A percentile compares a stretch with the other conserved stretches of the same genome.
phyloP scores from a whole-genome alignment of 2,888 invertebrate genomes.

The Amaurobius ferox region DNA sequence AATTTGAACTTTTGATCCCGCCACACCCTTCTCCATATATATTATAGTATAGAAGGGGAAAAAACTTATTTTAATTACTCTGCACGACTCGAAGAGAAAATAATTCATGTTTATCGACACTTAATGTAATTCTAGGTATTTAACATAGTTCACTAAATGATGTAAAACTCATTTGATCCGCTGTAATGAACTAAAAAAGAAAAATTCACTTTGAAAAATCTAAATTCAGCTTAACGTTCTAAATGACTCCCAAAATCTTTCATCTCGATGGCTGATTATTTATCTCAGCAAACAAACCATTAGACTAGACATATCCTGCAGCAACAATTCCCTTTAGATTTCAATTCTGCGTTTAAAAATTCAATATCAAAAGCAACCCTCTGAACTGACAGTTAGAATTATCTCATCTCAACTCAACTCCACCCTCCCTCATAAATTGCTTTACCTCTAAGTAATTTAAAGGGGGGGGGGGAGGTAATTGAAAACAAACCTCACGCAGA shows the following conservation, averaged over 20 bases:
- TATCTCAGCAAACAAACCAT: conserved; percentile 2
- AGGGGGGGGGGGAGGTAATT: conserved; percentile 53
- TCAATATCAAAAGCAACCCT: not conserved
- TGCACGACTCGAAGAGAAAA: too few relatives aligned
- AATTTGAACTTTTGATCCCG: too few relatives aligned
- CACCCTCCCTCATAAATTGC: conserved; percentile 41
- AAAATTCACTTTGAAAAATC: not conserved
- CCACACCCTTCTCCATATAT: too few relatives aligned
- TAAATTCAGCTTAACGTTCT: not conserved
- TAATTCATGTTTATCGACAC: not conserved
- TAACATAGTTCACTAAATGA: not conserved
- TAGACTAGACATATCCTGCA: not conserved
- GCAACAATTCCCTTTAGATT: not conserved
- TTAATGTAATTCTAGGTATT: not conserved
- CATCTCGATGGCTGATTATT: not conserved
- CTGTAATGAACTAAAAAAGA: not conserved
- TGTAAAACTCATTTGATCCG: not conserved
- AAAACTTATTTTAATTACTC: too few relatives aligned
- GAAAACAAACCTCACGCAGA: conserved; percentile 39
- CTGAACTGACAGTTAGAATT: conserved; percentile 60
- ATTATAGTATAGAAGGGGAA: too few relatives aligned
- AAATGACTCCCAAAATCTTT: conserved; percentile 7
- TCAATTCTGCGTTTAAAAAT: not conserved
- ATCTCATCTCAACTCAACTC: conserved; percentile 38
- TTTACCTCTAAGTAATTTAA: conserved; percentile 64